Evolutionary conservation across 2,888 invertebrate genomes (phyloP).

Genomic region (Pristionchus arcanus): DNA sequence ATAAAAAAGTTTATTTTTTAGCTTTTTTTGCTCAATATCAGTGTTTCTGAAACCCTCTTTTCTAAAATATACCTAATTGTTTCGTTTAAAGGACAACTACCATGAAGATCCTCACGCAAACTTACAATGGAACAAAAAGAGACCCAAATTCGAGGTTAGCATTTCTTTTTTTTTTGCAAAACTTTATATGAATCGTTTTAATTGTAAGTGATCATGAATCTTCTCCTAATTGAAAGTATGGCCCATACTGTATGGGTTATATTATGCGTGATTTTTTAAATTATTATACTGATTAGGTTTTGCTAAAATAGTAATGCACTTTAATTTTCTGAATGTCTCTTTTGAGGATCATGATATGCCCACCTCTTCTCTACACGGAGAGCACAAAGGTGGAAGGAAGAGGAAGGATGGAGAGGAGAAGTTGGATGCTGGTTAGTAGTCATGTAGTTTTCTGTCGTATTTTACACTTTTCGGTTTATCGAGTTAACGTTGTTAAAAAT

Average conservation of each 20-base stretch:
- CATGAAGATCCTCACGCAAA: slow-evolving; percentile 55
- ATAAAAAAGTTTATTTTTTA: no score
- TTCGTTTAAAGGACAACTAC: slow-evolving; percentile 43
- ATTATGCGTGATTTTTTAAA: no score
- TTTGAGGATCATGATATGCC: slow-evolving; percentile 48
- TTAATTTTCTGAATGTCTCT: background rate
- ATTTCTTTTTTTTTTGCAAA: background rate
- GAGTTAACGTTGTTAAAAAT: no score
- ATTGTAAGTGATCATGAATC: background rate
- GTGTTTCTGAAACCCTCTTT: background rate
- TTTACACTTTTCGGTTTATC: no score
- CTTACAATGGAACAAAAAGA: slow-evolving; percentile 53
- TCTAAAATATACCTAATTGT: background rate
- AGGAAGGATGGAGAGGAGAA: slow-evolving; percentile 36
- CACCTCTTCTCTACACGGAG: slow-evolving; percentile 7
- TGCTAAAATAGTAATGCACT: no score
- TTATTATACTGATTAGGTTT: no score
- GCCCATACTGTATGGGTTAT: no score
- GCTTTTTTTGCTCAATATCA: background rate
- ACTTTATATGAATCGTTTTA: background rate
- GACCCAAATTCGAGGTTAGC: slow-evolving; percentile 54
- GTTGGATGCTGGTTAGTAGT: slow-evolving; percentile 22
- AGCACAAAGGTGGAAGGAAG: slow-evolving; percentile 49
- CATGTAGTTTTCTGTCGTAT: no score
- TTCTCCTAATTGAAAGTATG: no score